Percentiles rank a stretch among this genome's conserved stretches.
These are phyloP conservation scores for Gadus macrocephalus DNA, from an alignment of 2,113 vertebrate genomes.

Conservation along the genomic window DNA sequence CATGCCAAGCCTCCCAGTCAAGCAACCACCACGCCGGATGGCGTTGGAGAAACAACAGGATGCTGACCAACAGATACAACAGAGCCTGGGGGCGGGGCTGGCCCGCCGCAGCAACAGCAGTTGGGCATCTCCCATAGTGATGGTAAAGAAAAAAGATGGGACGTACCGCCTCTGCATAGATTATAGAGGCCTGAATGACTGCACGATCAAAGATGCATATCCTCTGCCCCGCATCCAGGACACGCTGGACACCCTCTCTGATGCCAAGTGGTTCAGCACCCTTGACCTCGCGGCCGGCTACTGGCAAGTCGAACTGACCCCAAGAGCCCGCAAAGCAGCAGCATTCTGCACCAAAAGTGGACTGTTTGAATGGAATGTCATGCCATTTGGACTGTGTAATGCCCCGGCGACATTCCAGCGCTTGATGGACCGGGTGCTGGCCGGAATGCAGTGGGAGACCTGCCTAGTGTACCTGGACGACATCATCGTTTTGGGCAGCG, in stretches of 20 bases:
- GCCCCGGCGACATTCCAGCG: no score
- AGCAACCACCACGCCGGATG: slow-evolving; percentile 29
- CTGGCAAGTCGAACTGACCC: no score
- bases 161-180: slow-evolving; percentile 26
- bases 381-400: slow-evolving; percentile 37
- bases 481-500: no score
- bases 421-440: no score
- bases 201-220: not conserved
- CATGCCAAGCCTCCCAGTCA: slow-evolving; percentile 8
- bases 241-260: no score
- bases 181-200: slow-evolving; percentile 33
- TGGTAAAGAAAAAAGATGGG: slow-evolving; percentile 39
- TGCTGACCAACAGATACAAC: slow-evolving; percentile 14
- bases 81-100: slow-evolving; percentile 11
- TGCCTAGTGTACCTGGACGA: no score
- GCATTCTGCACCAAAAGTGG: slow-evolving; percentile 5
- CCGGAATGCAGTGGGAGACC: no score
- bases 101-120: slow-evolving; percentile 25
- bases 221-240: no score
- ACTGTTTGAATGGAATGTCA: slow-evolving; percentile 39
- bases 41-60: slow-evolving; percentile 6
- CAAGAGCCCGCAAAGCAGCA: no score
- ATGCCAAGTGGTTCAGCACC: no score
- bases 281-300: no score
- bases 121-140: slow-evolving; percentile 29